These are phyloP conservation scores for Meles meles DNA, from an alignment of 2,113 vertebrate species.

Conservation along the genomic window DNA sequence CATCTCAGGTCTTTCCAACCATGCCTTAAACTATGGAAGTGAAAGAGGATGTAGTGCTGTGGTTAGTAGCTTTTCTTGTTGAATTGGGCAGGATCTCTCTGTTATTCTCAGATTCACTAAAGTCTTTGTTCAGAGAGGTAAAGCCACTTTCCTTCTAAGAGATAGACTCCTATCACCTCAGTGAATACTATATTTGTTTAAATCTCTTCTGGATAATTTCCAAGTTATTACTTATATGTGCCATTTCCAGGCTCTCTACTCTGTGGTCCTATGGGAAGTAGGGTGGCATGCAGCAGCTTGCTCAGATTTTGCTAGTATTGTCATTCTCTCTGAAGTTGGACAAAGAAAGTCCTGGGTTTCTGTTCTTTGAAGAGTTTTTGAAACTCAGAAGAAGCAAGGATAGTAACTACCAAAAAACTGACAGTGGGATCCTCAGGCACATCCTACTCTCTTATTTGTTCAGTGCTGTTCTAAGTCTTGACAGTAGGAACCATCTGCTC, in stretches of 20 bases:
- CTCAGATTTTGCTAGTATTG: background rate
- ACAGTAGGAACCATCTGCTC: background rate
- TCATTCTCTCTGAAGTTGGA: background rate
- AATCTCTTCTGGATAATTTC: constrained; percentile 60
- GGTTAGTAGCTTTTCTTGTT: background rate
- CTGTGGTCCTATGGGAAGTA: background rate
- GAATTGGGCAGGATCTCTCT: background rate
- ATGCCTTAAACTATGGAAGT: background rate
- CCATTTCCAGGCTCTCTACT: background rate
- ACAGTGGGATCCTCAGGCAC: background rate
- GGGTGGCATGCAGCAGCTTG: background rate
- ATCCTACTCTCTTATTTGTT: background rate
- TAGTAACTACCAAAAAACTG: background rate
- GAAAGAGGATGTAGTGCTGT: constrained; percentile 3
- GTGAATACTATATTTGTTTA: constrained; percentile 15
- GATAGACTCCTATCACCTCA: constrained; percentile 14
- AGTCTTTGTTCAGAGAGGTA: background rate
- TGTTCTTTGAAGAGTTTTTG: background rate
- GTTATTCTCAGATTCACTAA: background rate
- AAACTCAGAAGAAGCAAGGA: background rate
- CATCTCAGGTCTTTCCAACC: background rate
- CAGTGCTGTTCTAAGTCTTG: background rate
- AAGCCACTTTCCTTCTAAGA: constrained; percentile 12
- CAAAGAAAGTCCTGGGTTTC: background rate
- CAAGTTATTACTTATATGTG: constrained; percentile 51